Conservation (phyloP, 2,113 vertebrate species). For the Gadus chalcogrammus region DNA sequence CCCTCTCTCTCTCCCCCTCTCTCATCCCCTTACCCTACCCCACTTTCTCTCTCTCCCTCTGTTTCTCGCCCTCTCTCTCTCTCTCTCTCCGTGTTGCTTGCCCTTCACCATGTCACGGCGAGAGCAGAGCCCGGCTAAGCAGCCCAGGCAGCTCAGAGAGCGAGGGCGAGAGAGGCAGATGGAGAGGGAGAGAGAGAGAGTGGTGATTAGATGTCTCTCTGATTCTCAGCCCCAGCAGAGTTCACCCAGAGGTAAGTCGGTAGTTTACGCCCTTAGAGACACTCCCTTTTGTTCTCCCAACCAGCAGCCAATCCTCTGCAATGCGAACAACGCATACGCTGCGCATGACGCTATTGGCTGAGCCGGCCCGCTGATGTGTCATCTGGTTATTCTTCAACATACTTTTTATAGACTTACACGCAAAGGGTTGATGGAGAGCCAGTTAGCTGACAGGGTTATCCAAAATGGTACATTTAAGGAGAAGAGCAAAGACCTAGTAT, state of each 20-base stretch:
- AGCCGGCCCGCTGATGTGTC: constrained; percentile 23
- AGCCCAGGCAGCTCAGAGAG: constrained; percentile 47
- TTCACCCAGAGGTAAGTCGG: constrained; percentile 71
- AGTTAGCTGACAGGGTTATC: no score
- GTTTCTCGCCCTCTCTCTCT: constrained; percentile 17
- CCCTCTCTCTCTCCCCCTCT: no score
- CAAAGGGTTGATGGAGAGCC: no score
- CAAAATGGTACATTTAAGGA: no score
- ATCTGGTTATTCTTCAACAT: constrained; percentile 6
- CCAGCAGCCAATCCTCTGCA: constrained; percentile 21
- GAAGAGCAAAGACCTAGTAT: no score
- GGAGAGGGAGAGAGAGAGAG: constrained; percentile 9
- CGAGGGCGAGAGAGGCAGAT: neutral
- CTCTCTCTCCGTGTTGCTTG: constrained; percentile 33
- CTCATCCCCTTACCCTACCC: no score
- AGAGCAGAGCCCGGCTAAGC: constrained; percentile 56
- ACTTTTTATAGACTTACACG: no score
- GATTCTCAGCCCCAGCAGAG: constrained; percentile 69
- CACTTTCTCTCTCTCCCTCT: constrained; percentile 9
- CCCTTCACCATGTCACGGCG: constrained; percentile 63
- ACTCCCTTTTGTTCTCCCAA: constrained; percentile 54
- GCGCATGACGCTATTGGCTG: constrained; percentile 17
- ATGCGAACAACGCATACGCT: constrained; percentile 30
- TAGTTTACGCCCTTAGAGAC: constrained; percentile 58
- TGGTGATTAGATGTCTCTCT: constrained; percentile 64